Evolutionary conservation across 2,113 vertebrate species (phyloP), one percentile per base, ranked within the genome.

Genomic region (Diphyllodes magnificus): DNA sequence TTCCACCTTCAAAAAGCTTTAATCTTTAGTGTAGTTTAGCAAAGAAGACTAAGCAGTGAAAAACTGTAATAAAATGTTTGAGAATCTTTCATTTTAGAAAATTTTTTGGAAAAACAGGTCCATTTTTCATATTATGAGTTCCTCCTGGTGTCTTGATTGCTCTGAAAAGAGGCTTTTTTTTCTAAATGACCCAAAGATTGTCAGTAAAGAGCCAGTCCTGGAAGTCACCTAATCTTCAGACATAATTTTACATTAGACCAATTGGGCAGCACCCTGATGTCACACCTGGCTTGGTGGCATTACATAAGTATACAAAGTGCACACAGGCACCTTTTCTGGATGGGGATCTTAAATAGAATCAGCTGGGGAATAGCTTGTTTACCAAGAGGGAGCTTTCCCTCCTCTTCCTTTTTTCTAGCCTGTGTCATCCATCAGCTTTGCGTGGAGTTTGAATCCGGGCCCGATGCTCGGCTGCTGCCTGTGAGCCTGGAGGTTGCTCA

Each of bases 381-480:
- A 42, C 12, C 20, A 47, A 39, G 59, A 59, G 4, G 13, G 17
- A 83, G 7, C 7, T 68, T 75, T 82, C 31, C 17, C 27, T 90
- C 22, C 30, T 59, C 45, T 86, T 53, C 25, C 15, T 59, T 42
- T 60, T 72, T 73, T 22, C 44, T 77, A 21, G 56, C 13, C 59
- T 80, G 28, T 24, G n/a, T 27, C 53, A 39, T 14, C 44, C 45
- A 18, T 20, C 2, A 1, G 33, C 56, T 90, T 59, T 73, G 30
- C 23, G 4, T 6, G 22, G 24, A 1, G 0, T 15, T 40, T 1
- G 8, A 83, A 66, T 44, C 68, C 0, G 0, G 70, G 60, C 21
- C 27, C 2, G 1, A 13, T 0, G 17, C 27, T 72, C 7, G 0
- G 21, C 53, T 72, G 63, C 49, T 60, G 31, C 21, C 76, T 71